These are phyloP conservation scores for Diphyllodes magnificus DNA, from an alignment of 2,113 vertebrate genomes.

Conservation along the genomic window DNA sequence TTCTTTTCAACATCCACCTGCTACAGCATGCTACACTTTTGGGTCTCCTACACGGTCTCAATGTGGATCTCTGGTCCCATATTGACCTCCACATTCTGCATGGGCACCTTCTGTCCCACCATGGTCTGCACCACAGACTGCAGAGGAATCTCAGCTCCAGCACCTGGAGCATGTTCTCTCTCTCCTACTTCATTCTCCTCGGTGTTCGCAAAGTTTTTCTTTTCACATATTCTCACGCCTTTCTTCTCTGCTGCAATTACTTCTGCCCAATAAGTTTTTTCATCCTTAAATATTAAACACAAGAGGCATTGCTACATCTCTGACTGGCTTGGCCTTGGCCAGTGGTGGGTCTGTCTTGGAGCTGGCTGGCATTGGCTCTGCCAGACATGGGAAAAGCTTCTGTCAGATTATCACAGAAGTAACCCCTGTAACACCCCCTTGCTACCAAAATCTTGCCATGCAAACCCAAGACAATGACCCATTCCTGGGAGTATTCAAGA, in stretches of 20 bases:
- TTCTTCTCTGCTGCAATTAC: not conserved
- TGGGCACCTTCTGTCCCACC: not conserved
- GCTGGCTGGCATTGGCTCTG: accelerated
- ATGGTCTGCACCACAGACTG: not conserved
- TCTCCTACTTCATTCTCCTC: not conserved
- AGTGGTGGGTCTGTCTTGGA: not conserved
- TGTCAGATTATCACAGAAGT: not conserved
- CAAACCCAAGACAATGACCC: not conserved
- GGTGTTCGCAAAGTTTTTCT: not conserved
- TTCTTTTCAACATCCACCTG: not conserved
- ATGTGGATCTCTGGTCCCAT: not conserved
- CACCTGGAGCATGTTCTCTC: accelerated
- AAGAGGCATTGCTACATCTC: not conserved
- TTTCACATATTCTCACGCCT: not conserved
- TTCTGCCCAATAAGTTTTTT: not conserved
- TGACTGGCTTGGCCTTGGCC: not conserved
- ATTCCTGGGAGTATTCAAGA: not conserved
- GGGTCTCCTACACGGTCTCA: not conserved
- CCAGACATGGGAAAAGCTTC: not conserved
- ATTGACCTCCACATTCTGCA: not conserved
- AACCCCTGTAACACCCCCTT: accelerated
- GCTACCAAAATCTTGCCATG: not conserved
- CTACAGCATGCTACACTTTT: not conserved
- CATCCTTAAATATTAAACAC: not conserved
- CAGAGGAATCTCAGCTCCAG: not conserved